Evolutionary conservation across 2,888 invertebrate species (phyloP).

Genomic region (Selenia dentaria): DNA sequence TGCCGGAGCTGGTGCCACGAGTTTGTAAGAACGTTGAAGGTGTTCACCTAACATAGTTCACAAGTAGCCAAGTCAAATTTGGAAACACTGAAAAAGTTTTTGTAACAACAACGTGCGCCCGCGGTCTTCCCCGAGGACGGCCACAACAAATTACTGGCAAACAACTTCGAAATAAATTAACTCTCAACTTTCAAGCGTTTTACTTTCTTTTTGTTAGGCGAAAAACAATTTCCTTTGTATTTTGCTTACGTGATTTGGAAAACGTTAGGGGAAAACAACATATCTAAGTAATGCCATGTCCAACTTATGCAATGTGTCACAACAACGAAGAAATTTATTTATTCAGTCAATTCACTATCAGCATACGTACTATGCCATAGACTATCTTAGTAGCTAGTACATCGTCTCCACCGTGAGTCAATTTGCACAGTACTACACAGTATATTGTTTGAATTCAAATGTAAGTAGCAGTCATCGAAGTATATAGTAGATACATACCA

Average conservation of each 20-base stretch:
- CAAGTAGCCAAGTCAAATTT: conserved; percentile 66
- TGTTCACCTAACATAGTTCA: conserved; percentile 50
- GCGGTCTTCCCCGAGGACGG: conserved; percentile 68
- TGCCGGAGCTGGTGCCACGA: conserved; percentile 19
- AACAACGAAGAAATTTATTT: too few species aligned
- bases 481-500: too few species aligned
- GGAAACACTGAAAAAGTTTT: conserved; percentile 70
- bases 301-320: too few species aligned
- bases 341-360: too few species aligned
- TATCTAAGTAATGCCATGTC: conserved; percentile 36
- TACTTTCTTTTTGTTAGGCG: conserved; percentile 71
- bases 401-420: too few species aligned
- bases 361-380: too few species aligned
- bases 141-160: conserved; percentile 81
- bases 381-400: too few species aligned
- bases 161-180: conserved; percentile 83
- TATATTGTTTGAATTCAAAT: too few species aligned
- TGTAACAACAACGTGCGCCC: conserved; percentile 62
- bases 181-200: conserved; percentile 80
- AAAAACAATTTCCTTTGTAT: conserved; percentile 78
- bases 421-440: too few species aligned
- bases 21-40: conserved; percentile 42
- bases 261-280: conserved; percentile 41
- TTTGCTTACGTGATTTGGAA: conserved; percentile 60
- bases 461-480: too few species aligned